A percentile compares a stretch with the other conserved stretches of the same genome.
Conservation (phyloP, 2,113 vertebrate species). For the Ochotona curzoniae region DNA sequence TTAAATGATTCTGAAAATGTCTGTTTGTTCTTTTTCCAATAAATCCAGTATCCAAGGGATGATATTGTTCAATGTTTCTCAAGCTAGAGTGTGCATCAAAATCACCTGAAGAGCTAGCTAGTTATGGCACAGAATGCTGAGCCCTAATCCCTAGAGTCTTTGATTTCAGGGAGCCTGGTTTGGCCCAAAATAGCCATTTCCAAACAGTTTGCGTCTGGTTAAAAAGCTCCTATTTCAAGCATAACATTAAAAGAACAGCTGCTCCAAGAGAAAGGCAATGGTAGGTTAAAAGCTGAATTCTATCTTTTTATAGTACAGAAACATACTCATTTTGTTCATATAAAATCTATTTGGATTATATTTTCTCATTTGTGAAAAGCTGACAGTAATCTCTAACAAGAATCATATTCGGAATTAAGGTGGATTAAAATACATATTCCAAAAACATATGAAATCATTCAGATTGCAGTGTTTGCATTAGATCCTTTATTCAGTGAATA, state of each 20-base stretch:
- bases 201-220: background rate
- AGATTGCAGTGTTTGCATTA: background rate
- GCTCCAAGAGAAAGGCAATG: background rate
- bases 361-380: slow-evolving; percentile 1
- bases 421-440: background rate
- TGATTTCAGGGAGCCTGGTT: background rate
- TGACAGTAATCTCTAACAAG: background rate
- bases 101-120: background rate
- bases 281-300: background rate
- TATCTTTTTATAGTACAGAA: background rate
- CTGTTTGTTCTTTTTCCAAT: background rate
- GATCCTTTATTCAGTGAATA: background rate
- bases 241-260: background rate
- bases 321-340: too few relatives aligned
- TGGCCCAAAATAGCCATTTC: background rate
- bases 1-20: slow-evolving; percentile 32
- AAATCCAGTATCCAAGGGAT: background rate
- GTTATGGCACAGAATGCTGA: background rate
- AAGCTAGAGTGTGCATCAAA: background rate
- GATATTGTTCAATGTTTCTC: background rate
- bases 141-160: background rate
- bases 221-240: background rate
- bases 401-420: background rate
- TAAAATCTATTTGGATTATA: background rate
- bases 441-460: background rate